Evolutionary conservation across 2,797 vertebrate genomes (phyloP), one percentile per base, ranked within the genome.

Genomic region (Melopsittacus undulatus): DNA sequence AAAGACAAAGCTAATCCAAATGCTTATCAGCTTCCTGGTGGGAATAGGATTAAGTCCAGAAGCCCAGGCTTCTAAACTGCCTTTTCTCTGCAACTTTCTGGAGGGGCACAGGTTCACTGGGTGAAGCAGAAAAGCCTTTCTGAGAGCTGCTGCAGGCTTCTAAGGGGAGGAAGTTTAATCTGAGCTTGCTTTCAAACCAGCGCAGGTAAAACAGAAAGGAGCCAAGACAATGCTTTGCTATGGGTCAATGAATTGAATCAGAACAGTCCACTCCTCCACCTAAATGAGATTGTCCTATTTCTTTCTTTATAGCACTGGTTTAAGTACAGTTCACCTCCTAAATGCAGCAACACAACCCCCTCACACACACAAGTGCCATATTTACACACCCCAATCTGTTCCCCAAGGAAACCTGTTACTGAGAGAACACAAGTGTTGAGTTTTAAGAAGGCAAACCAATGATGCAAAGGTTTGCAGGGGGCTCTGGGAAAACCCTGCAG

Each of bases 41-140:
- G 90, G 86, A 96, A 89, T 3, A 79, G 74, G 94, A 94, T 96
- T 87, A 91, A 74, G 38, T 4, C 36, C 59, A 45, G 59, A 26
- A 78, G 83, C n/a, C 19, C 34, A 14, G 1, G 3, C 20, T 32
- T 30, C 56, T 78, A 9, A 32, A 36, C 9, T 34, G 42, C 20
- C 62, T 70, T 21, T 83, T 22, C 68, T 70, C 88, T 40, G 46
- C 57, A 56, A 40, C 9, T 27, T 66, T 24, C 75, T 23, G 8
- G 45, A 77, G 45, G 13, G 14, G 63, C 49, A 26, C 6, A 34
- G 26, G 7, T 42, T 51, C 24, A 2, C 40, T 3, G 9, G 40
- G 9, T 34, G 74, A 24, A 86, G 64, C 68, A 43, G 34, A 68
- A 54, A 57, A 78, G 61, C 54, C 27, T 3, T 64, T 32, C 36